Percentiles rank a stretch among this genome's conserved stretches.
Evolutionary conservation across 2,888 invertebrate species (phyloP).

Genomic region (Acleris laterana): DNA sequence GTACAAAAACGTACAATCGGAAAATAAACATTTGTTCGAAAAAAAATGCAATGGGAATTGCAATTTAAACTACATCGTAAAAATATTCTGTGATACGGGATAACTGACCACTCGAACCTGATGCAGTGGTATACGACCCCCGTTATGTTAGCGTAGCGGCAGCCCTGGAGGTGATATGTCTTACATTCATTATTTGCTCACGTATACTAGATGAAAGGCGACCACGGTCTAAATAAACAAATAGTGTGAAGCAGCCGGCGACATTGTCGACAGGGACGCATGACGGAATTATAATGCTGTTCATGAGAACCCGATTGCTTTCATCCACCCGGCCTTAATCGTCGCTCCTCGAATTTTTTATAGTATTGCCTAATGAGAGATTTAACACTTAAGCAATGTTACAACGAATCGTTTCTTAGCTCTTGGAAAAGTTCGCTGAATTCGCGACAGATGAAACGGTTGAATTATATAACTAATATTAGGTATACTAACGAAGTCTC

Average conservation of each 20-base stretch:
- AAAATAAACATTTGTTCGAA: too few species aligned
- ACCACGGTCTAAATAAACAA: constrained; percentile 80
- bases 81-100: too few species aligned
- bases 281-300: constrained; percentile 70
- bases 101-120: too few species aligned
- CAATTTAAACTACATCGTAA: too few species aligned
- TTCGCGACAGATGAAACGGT: constrained; percentile 21
- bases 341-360: constrained; percentile 23
- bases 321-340: constrained; percentile 45
- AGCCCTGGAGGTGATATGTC: constrained; percentile 61
- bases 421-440: constrained; percentile 16
- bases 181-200: constrained; percentile 82
- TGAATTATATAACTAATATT: constrained; percentile 3
- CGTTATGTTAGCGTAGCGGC: neutral
- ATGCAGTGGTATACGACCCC: neutral
- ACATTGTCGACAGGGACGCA: constrained; percentile 66
- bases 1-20: too few species aligned
- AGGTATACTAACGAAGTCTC: constrained; percentile 4
- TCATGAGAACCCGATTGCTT: constrained; percentile 64
- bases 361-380: constrained; percentile 24
- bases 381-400: constrained; percentile 28
- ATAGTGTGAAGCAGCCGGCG: constrained; percentile 68
- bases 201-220: constrained; percentile 81
- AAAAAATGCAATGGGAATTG: too few species aligned
- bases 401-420: constrained; percentile 17